Conservation (phyloP, 2,888 invertebrate species). For the Leptopilina myrica region DNA sequence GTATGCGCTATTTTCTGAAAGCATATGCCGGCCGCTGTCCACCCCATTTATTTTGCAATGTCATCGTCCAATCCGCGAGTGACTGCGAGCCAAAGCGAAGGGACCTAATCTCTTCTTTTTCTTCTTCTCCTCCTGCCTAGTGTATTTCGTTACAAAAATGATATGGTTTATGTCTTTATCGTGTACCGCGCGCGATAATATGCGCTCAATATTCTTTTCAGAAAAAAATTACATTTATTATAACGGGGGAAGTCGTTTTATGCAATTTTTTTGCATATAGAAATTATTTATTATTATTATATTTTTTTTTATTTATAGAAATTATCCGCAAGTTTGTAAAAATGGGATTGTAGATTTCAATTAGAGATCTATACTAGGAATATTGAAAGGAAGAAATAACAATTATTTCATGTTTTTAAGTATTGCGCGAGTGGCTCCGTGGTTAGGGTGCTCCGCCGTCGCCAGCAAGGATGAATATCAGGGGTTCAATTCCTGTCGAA, state of each 20-base stretch:
- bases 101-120: constrained; percentile 25
- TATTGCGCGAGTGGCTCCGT: too few species aligned
- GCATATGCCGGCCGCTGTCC: constrained; percentile 77
- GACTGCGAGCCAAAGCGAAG: not conserved
- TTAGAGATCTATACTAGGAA: too few species aligned
- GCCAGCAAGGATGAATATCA: too few species aligned
- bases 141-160: constrained; percentile 20
- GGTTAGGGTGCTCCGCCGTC: too few species aligned
- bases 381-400: too few species aligned
- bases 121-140: not conserved
- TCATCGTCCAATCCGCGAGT: constrained; percentile 55
- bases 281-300: too few species aligned
- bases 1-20: constrained; percentile 43
- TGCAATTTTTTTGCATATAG: too few species aligned
- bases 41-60: constrained; percentile 74
- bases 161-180: constrained; percentile 19
- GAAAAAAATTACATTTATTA: not conserved
- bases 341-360: too few species aligned
- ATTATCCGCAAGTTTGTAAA: too few species aligned
- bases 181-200: not conserved
- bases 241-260: not conserved
- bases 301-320: too few species aligned
- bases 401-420: too few species aligned
- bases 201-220: not conserved
- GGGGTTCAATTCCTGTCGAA: too few species aligned